These are phyloP conservation scores for Empidonax traillii DNA, from an alignment of 2,113 vertebrate genomes.

Conservation along the genomic window DNA sequence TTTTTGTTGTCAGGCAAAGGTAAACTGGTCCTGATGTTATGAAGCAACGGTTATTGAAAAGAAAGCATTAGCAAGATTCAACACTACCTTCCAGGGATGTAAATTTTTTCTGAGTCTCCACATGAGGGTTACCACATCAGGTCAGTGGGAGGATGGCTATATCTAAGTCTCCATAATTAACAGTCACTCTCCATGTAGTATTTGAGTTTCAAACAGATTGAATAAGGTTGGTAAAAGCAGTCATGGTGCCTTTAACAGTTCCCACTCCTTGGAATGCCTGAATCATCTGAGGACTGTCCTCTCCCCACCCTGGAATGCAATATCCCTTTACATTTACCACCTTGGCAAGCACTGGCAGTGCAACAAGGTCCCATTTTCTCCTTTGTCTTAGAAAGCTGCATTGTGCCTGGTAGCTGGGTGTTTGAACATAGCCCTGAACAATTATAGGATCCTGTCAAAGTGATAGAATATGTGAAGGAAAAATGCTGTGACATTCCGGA, in stretches of 20 bases:
- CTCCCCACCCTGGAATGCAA: not conserved
- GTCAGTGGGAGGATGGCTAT: not conserved
- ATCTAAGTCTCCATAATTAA: not conserved
- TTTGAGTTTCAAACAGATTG: not conserved
- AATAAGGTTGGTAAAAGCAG: not conserved
- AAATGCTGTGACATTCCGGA: not conserved
- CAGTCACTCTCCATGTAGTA: not conserved
- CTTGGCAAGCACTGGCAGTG: not conserved
- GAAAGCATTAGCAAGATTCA: not conserved
- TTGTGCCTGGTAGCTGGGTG: not conserved
- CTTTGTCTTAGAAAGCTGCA: not conserved
- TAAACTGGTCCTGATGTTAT: not conserved
- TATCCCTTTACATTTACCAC: not conserved
- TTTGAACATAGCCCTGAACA: not conserved
- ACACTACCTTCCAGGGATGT: not conserved
- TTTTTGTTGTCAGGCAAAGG: not conserved
- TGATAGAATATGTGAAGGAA: not conserved
- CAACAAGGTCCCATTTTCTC: not conserved
- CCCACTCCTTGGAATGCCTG: not conserved
- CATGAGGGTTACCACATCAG: not conserved
- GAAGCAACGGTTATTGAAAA: not conserved
- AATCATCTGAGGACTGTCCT: not conserved
- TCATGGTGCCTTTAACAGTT: not conserved
- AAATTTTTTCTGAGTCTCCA: not conserved
- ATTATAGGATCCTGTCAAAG: not conserved